Percentiles rank a stretch among this genome's conserved stretches.
phyloP scores from a whole-genome alignment of 2,888 invertebrate species.

The Mesochorus sp. region DNA sequence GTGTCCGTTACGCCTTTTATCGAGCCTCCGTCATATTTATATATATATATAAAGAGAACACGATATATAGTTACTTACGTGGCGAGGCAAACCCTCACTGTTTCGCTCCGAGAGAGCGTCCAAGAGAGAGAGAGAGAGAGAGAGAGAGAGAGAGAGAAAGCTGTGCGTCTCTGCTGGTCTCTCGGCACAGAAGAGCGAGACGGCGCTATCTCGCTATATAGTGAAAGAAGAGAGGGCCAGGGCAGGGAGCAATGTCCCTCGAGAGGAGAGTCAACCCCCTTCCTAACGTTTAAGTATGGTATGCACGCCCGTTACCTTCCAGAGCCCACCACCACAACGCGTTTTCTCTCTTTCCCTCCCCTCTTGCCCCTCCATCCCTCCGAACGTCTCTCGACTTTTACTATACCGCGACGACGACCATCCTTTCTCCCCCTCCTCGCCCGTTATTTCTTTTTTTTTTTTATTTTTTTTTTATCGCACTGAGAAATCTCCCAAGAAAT shows the following conservation, averaged over 20 bases:
- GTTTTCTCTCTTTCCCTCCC: constrained; percentile 60
- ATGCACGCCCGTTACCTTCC: constrained; percentile 69
- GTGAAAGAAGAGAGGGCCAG: constrained; percentile 66
- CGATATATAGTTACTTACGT: not conserved
- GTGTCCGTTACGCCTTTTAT: too few relatives aligned
- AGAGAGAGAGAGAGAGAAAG: constrained; percentile 45
- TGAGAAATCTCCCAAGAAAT: constrained; percentile 67
- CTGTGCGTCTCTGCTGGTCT: constrained; percentile 3
- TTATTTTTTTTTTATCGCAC: constrained; percentile 70
- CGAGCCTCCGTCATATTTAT: too few relatives aligned
- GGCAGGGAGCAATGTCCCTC: constrained; percentile 78
- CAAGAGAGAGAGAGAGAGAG: constrained; percentile 38
- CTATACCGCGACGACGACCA: constrained; percentile 25
- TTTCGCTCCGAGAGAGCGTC: constrained; percentile 42
- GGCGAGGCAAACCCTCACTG: constrained; percentile 49
- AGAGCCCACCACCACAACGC: constrained; percentile 62
- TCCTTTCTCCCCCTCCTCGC: constrained; percentile 27
- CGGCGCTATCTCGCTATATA: not conserved
- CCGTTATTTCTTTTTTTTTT: constrained; percentile 63
- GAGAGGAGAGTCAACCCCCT: constrained; percentile 76
- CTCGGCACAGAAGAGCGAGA: not conserved
- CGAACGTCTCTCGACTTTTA: constrained; percentile 49
- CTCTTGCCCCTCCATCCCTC: constrained; percentile 7
- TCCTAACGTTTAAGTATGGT: constrained; percentile 72
- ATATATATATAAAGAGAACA: not conserved